These are phyloP conservation scores for Aphelinus atriplicis DNA, from an alignment of 1,140 invertebrate species.

Conservation along the genomic window DNA sequence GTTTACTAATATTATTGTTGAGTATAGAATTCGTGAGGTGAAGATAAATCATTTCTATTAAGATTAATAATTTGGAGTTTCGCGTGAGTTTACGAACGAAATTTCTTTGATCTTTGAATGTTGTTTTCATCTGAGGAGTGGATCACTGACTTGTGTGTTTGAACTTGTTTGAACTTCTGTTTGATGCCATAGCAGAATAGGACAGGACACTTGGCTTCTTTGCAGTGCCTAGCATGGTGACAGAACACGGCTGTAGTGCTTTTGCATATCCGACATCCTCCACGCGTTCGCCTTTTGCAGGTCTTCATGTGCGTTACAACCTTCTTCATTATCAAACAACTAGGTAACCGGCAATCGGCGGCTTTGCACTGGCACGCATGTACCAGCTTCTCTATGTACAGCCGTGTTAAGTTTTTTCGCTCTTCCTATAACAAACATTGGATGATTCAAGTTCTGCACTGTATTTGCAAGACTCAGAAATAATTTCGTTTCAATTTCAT, in stretches of 20 bases:
- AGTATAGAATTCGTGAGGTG: too few relatives aligned
- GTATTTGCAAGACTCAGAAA: too few relatives aligned
- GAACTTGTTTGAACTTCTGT: conserved; percentile 93
- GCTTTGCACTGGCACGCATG: conserved; percentile 98
- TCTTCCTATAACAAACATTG: conserved; percentile 73
- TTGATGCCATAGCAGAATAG: conserved; percentile 99
- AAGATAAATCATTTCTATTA: too few relatives aligned
- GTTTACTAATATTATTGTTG: too few relatives aligned
- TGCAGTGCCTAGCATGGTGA: conserved; percentile 99
- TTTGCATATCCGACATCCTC: conserved; percentile 97
- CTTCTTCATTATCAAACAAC: conserved; percentile 98
- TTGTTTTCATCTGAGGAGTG: too few relatives aligned
- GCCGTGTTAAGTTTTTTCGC: conserved; percentile 91
- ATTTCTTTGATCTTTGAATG: too few relatives aligned
- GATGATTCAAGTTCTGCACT: neutral
- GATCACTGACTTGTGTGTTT: conserved; percentile 65
- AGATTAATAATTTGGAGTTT: too few relatives aligned
- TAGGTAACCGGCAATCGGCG: conserved; percentile 95
- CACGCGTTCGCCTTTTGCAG: conserved; percentile 96
- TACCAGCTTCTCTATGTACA: conserved; percentile 97
- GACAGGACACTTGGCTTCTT: conserved; percentile 94
- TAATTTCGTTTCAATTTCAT: too few relatives aligned
- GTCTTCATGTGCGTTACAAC: conserved; percentile 96
- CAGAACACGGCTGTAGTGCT: conserved; percentile 97
- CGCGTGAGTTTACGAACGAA: too few relatives aligned